These are phyloP conservation scores for Drosophila repleta DNA, from an alignment of 1,140 invertebrate species.

Conservation along the genomic window DNA sequence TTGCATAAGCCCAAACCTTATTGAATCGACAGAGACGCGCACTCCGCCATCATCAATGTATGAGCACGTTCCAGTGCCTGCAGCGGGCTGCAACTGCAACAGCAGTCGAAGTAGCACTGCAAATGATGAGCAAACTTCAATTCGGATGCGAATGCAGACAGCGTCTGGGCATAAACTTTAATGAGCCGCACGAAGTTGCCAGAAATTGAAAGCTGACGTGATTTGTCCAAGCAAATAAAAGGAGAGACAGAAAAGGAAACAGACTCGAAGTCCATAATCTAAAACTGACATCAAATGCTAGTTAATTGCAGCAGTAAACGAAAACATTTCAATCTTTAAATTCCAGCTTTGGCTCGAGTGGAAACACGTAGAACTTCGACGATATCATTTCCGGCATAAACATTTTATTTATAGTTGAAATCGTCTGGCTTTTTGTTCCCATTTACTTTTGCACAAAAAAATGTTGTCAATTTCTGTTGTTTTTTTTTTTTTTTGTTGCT, in stretches of 20 bases:
- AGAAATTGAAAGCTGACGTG: constrained; percentile 79
- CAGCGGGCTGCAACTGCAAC: constrained; percentile 32
- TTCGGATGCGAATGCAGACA: constrained; percentile 47
- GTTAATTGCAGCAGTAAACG: neutral
- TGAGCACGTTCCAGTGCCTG: constrained; percentile 70
- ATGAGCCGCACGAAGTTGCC: constrained; percentile 75
- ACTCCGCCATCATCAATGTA: constrained; percentile 71
- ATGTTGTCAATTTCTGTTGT: constrained; percentile 38
- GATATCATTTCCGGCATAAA: constrained; percentile 38
- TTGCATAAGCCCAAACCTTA: constrained; percentile 81
- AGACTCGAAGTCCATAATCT: neutral
- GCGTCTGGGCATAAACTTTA: constrained; percentile 76
- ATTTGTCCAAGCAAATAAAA: constrained; percentile 44
- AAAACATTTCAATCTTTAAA: constrained; percentile 18
- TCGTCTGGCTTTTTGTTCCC: constrained; percentile 34
- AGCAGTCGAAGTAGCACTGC: constrained; percentile 17
- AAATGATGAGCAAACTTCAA: constrained; percentile 82
- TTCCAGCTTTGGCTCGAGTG: neutral
- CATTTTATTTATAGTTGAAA: constrained; percentile 48
- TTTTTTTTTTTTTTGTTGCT: constrained; percentile 1
- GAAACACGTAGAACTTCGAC: constrained; percentile 15
- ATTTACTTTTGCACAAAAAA: constrained; percentile 38
- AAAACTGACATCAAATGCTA: neutral
- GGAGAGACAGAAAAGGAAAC: neutral
- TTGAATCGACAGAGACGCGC: constrained; percentile 61